phyloP scores from a whole-genome alignment of 2,113 vertebrate species.

The Gobio gobio region DNA sequence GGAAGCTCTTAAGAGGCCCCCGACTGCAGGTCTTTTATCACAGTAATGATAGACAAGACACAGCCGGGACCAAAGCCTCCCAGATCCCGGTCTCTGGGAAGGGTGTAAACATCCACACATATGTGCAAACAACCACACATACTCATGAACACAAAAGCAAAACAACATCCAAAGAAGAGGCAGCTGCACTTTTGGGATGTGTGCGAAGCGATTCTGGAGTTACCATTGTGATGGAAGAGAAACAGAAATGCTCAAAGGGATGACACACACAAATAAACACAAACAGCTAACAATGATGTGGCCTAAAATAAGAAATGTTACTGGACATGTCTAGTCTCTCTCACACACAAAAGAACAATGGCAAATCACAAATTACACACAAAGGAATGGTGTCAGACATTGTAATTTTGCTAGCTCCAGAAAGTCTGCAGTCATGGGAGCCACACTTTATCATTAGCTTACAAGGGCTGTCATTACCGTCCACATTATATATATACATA shows the following conservation, averaged over 20 bases:
- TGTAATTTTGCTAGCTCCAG: constrained; percentile 55
- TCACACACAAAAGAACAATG: constrained; percentile 37
- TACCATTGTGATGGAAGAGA: background rate
- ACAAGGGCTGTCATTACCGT: constrained; percentile 46
- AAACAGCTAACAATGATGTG: background rate
- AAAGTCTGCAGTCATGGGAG: constrained; percentile 35
- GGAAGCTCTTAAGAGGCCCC: constrained; percentile 71
- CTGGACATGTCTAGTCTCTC: background rate
- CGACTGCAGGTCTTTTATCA: constrained; percentile 80
- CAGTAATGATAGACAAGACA: constrained; percentile 75
- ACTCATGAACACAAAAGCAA: constrained; percentile 42
- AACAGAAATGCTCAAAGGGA: constrained; percentile 30
- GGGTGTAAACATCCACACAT: constrained; percentile 53
- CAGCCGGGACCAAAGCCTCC: constrained; percentile 69
- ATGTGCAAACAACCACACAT: constrained; percentile 39
- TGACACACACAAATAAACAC: constrained; percentile 26
- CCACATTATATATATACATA: background rate
- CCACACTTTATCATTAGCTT: constrained; percentile 49
- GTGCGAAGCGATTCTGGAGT: background rate
- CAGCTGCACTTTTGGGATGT: constrained; percentile 12
- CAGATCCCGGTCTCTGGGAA: constrained; percentile 60
- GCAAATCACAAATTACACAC: background rate
- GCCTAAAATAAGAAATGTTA: background rate
- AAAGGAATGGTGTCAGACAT: constrained; percentile 41
- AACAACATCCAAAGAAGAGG: background rate